Evolutionary conservation across 2,888 invertebrate genomes (phyloP), one percentile per base, ranked within the genome.

Genomic region (Synergus umbraculus): DNA sequence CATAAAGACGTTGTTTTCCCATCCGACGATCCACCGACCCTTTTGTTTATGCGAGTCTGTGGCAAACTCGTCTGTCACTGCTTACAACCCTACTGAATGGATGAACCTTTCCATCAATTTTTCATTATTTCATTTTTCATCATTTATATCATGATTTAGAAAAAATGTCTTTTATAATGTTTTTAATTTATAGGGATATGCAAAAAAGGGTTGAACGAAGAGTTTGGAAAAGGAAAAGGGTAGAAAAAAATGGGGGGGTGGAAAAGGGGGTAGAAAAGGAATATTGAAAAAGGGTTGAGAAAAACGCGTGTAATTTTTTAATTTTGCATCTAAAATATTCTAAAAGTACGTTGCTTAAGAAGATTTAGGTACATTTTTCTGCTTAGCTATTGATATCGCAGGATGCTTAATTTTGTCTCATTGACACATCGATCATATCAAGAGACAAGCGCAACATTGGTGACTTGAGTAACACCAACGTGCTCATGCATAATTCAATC

Each of bases 401-500:
- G 69, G 18, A 54, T 37, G 41, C 37, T 73, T 73, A 54, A 73
- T 73, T 37, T 73, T 29, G 46, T 73, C 73, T 37, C n/a, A 73
- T 73, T 54, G 37, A 54, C 49, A 37, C 73, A 73, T 73, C 73
- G 37, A 54, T 73, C 73, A 73, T 73, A 54, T 73, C 76, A 80
- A 77, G 81, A 82, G 83, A 81, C 82, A 78, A 80, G 81, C 81
- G 76, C 82, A 80, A 83, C 82, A 83, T 81, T 81, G 82, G 81
- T 82, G 85, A 86, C 85, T 87, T 87, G 87, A 87, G 89, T 87
- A 88, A 88, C 89, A 89, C 90, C 89, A 91, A 91, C 91, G 90
- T 90, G 90, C 91, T 92, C 91, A 92, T 92, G 92, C 92, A 92
- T 92, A 92, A 92, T 92, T 92, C 92, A 91, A 92, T 92, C 92